A percentile compares a stretch with the other conserved stretches of the same genome.
Evolutionary conservation across 2,888 invertebrate species (phyloP).

Genomic region (Agonopterix subpropinquella): DNA sequence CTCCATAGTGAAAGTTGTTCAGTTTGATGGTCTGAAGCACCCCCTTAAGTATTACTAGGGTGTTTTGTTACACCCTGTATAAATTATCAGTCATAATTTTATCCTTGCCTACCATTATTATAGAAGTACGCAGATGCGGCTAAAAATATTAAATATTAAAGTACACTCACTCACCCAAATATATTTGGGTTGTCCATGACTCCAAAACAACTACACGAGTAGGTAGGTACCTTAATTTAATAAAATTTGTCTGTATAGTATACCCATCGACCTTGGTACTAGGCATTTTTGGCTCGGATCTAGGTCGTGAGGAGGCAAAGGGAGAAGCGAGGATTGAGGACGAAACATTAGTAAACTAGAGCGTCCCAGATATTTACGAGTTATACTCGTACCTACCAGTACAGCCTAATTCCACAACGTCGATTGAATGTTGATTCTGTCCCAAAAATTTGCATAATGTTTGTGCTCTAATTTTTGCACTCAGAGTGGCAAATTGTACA

Average conservation of each 20-base stretch:
- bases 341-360: conserved; percentile 7
- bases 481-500: too few species aligned
- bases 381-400: conserved; percentile 7
- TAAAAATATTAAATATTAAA: too few species aligned
- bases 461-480: too few species aligned
- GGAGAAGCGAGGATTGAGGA: conserved; percentile 17
- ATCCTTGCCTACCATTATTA: too few species aligned
- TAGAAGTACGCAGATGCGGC: too few species aligned
- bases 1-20: too few species aligned
- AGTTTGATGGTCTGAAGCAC: too few species aligned
- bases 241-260: conserved; percentile 12
- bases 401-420: not conserved
- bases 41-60: too few species aligned
- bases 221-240: conserved; percentile 3
- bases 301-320: conserved; percentile 43
- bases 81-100: too few species aligned
- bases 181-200: conserved; percentile 8
- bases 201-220: conserved; percentile 2
- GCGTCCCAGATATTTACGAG: conserved; percentile 25
- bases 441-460: conserved; percentile 13
- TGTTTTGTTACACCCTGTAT: too few species aligned
- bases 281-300: conserved; percentile 45
- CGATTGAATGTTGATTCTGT: conserved; percentile 16
- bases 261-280: conserved; percentile 38
- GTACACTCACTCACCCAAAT: not conserved